Percentiles rank a stretch among this genome's conserved stretches.
These are phyloP conservation scores for Drosophila longiperda DNA, from an alignment of 2,888 invertebrate species.

Conservation along the genomic window DNA sequence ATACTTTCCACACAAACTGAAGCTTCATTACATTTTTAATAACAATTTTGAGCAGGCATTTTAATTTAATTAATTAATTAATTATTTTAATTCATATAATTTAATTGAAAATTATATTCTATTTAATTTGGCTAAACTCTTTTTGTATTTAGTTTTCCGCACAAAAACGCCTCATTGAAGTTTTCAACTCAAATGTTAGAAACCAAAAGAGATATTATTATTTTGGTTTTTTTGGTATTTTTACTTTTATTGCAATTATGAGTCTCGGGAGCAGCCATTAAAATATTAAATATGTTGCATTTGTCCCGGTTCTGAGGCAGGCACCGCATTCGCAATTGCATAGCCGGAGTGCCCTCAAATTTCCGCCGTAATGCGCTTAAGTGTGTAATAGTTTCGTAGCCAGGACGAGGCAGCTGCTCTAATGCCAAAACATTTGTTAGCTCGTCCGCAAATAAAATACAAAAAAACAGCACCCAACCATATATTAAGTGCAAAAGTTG, in stretches of 20 bases:
- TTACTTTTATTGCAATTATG: neutral
- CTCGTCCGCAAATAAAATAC: constrained; percentile 5
- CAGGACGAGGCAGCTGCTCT: constrained; percentile 19
- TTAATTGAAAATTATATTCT: neutral
- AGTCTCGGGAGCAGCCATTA: constrained; percentile 1
- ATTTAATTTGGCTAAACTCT: neutral
- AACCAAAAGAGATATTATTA: neutral
- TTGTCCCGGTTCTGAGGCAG: constrained; percentile 2
- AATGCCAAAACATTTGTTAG: constrained; percentile 25
- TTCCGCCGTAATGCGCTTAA: constrained; percentile 57
- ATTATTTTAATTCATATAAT: too few relatives aligned
- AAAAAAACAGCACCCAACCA: constrained; percentile 15
- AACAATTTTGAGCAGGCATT: neutral
- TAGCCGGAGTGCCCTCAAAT: constrained; percentile 32
- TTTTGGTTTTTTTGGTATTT: neutral
- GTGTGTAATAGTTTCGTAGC: constrained; percentile 34
- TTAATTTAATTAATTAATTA: neutral
- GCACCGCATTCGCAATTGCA: constrained; percentile 16
- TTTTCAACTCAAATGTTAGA: neutral
- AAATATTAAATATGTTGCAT: constrained; percentile 34
- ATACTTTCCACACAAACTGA: neutral
- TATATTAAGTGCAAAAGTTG: constrained; percentile 17
- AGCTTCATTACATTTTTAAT: neutral
- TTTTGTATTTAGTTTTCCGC: neutral
- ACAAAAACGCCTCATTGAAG: neutral